These are phyloP conservation scores for Tillus elongatus DNA, from an alignment of 2,888 invertebrate genomes.

Conservation along the genomic window DNA sequence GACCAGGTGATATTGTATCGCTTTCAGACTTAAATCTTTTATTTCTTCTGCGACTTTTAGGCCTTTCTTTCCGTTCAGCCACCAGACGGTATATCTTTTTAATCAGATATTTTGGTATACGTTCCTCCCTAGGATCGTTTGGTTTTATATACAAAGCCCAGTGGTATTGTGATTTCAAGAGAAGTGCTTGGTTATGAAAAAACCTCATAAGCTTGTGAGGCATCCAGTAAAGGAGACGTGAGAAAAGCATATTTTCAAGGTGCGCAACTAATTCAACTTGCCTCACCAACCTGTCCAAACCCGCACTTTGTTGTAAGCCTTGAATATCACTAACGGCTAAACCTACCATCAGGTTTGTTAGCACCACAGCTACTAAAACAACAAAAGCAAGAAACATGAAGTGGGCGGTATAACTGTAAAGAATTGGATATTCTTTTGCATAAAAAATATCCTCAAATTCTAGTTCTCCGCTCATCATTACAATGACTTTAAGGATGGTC, in stretches of 20 bases:
- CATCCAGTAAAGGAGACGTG: constrained; percentile 58
- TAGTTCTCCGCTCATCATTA: constrained; percentile 84
- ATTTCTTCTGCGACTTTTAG: constrained; percentile 42
- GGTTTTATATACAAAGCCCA: constrained; percentile 67
- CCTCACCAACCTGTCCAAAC: constrained; percentile 68
- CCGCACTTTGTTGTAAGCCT: constrained; percentile 72
- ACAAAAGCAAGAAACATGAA: constrained; percentile 69
- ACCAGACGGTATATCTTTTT: constrained; percentile 65
- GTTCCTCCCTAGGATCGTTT: constrained; percentile 72
- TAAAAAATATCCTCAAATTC: constrained; percentile 81
- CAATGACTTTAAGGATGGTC: constrained; percentile 65
- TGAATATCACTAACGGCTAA: constrained; percentile 78
- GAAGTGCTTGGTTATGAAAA: constrained; percentile 61
- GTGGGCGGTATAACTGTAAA: constrained; percentile 54
- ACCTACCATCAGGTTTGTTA: constrained; percentile 76
- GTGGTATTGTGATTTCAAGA: constrained; percentile 66
- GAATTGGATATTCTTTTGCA: constrained; percentile 37
- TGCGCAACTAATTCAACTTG: constrained; percentile 76
- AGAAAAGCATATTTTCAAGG: constrained; percentile 74
- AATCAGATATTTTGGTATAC: constrained; percentile 69
- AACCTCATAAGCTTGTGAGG: constrained; percentile 52
- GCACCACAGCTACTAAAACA: constrained; percentile 67
- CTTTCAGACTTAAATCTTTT: constrained; percentile 12
- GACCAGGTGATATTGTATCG: background rate
- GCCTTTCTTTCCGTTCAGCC: constrained; percentile 55